phyloP scores from a whole-genome alignment of 37 sponge, comb jelly and placozoan genomes.

The Eunapius fragilis region DNA sequence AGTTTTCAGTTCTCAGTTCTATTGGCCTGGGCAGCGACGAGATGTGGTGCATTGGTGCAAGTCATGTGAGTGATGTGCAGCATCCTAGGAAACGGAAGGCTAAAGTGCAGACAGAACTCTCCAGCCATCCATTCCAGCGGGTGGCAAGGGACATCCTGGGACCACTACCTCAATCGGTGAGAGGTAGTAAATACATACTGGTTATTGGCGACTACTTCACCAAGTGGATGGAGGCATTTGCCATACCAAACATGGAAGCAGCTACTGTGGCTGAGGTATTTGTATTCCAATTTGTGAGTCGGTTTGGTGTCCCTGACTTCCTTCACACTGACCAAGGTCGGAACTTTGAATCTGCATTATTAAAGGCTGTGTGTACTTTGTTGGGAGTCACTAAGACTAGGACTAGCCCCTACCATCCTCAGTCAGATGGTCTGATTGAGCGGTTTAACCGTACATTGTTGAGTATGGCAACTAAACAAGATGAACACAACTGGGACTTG shows the following conservation, averaged over 20 bases:
- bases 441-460: neutral
- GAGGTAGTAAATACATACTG: neutral
- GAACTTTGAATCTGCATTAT: neutral
- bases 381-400: neutral
- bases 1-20: slow-evolving; percentile 5
- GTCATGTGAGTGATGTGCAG: neutral
- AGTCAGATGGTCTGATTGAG: neutral
- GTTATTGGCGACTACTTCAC: neutral
- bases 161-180: neutral
- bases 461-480: neutral
- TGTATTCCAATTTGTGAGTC: neutral
- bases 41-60: neutral
- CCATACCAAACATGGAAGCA: neutral
- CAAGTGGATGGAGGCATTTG: neutral
- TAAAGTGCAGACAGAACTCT: neutral
- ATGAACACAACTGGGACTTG: neutral
- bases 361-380: neutral
- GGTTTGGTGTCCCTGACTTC: neutral
- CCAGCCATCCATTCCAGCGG: slow-evolving; percentile 1
- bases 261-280: neutral
- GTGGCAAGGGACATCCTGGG: slow-evolving; percentile 2
- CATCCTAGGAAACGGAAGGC: neutral
- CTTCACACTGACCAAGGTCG: neutral
- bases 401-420: neutral
- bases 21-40: neutral